Evolutionary conservation across 2,797 vertebrate species (phyloP).

Genomic region (Anomalospiza imberbis): DNA sequence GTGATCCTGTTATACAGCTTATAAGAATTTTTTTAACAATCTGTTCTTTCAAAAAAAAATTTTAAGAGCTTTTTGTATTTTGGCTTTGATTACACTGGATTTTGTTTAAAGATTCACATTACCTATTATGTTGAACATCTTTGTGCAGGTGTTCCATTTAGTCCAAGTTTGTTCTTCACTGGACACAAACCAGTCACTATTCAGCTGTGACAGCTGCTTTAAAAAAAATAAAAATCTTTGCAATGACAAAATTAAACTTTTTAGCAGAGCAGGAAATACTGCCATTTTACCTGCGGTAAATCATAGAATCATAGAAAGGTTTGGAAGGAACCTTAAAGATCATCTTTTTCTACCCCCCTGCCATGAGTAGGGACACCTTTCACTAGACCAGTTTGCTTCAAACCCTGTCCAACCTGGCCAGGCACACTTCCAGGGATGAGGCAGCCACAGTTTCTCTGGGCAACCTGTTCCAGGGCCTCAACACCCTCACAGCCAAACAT

Average conservation of each 20-base stretch:
- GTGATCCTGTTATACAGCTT: neutral
- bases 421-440: neutral
- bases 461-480: neutral
- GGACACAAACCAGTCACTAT: neutral
- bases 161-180: neutral
- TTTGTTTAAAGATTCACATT: neutral
- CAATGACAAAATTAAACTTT: neutral
- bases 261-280: neutral
- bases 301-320: neutral
- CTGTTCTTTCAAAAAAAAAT: neutral
- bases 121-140: neutral
- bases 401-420: neutral
- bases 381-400: neutral
- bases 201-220: neutral
- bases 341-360: neutral
- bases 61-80: neutral
- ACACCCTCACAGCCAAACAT: neutral
- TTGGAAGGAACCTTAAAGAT: neutral
- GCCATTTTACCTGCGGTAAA: neutral
- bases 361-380: neutral
- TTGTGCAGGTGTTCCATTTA: neutral
- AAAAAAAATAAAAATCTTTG: neutral
- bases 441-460: neutral
- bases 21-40: neutral
- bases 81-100: neutral